phyloP scores from a whole-genome alignment of 2,888 invertebrate genomes.

The Boloria selene region DNA sequence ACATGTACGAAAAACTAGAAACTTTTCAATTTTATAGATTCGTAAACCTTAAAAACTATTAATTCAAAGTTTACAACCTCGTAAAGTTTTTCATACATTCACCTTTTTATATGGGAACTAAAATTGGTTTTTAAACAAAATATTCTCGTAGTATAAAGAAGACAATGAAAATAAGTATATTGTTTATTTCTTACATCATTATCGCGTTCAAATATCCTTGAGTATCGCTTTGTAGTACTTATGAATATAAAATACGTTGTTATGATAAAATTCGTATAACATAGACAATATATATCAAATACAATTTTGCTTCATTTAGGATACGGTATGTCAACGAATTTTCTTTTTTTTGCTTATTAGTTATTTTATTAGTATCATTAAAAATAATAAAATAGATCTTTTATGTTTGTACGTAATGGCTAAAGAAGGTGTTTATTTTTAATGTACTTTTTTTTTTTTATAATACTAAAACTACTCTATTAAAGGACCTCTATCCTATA shows the following conservation, averaged over 20 bases:
- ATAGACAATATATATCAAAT: background rate
- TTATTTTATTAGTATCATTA: no score
- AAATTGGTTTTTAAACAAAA: slow-evolving; percentile 9
- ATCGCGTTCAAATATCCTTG: slow-evolving; percentile 42
- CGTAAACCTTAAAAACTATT: slow-evolving; percentile 20
- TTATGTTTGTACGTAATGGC: no score
- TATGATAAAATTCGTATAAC: slow-evolving; percentile 11
- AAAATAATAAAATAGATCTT: no score
- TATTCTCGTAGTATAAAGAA: slow-evolving; percentile 4
- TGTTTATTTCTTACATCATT: slow-evolving; percentile 31
- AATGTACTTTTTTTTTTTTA: no score
- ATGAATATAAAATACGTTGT: slow-evolving; percentile 45
- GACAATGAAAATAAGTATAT: background rate
- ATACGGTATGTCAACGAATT: no score
- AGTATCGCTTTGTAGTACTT: slow-evolving; percentile 44
- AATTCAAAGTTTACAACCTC: slow-evolving; percentile 17
- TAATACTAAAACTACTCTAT: no score
- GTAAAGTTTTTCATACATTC: slow-evolving; percentile 16
- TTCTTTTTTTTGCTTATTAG: no score
- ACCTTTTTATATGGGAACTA: background rate
- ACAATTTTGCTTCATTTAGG: no score
- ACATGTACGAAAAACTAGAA: slow-evolving; percentile 6
- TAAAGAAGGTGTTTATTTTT: no score
- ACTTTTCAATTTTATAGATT: slow-evolving; percentile 18
- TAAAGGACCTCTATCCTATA: no score